These are phyloP conservation scores for Nettapus auritus DNA, from an alignment of 2,113 vertebrate species.

Conservation along the genomic window DNA sequence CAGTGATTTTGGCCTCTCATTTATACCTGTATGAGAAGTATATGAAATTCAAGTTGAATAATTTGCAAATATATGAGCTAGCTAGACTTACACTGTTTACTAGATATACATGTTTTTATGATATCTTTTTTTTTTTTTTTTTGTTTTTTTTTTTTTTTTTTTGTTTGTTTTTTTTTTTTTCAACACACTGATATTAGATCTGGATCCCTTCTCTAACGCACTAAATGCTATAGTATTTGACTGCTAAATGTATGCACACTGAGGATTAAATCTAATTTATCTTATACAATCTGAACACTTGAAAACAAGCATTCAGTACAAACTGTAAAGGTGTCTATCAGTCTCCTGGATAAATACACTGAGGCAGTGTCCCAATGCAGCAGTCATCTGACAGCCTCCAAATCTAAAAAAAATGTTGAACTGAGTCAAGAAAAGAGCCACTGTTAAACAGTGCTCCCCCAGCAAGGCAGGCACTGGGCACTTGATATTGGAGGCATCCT, in stretches of 20 bases:
- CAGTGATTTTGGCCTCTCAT: neutral
- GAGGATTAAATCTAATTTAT: neutral
- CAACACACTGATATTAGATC: neutral
- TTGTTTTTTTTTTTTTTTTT: no score
- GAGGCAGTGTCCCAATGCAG: neutral
- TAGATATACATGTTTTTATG: neutral
- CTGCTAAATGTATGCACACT: neutral
- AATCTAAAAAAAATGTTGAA: neutral
- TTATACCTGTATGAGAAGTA: neutral
- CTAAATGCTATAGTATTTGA: neutral
- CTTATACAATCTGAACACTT: neutral
- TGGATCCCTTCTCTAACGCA: neutral
- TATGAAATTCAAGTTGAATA: neutral
- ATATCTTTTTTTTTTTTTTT: no score
- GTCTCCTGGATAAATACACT: neutral
- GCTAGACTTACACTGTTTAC: neutral
- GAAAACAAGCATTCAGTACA: neutral
- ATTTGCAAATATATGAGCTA: neutral
- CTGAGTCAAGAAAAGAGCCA: neutral
- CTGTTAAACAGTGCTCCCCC: neutral
- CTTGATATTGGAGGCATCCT: neutral
- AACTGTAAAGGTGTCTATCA: neutral
- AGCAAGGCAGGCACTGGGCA: rapidly evolving
- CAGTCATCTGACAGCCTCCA: neutral
- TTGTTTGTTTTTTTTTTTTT: no score